Base-by-base conservation (phyloP, 2,888 invertebrate species). In the Oligia fasciuncula region DNA sequence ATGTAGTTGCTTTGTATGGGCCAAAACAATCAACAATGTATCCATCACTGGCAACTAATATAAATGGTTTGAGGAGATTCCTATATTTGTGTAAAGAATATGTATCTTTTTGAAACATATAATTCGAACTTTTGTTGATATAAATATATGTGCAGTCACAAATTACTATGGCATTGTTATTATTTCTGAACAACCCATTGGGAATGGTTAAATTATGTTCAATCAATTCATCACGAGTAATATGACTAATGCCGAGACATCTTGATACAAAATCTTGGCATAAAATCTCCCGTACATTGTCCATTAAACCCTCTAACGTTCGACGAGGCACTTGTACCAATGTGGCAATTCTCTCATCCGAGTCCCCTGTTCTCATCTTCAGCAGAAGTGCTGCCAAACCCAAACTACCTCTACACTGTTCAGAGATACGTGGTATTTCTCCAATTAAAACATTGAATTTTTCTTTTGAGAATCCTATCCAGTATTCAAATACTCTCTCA, bases 401-500 rank as follows among this genome's bases (percentile, higher is more conserved):
- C 29, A 68, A 49, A 49, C 29, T 68, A 29, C 68, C 68, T 68
- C 29, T 68, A 19, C 5, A 4, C 19, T 29, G 19, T 49, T 68
- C 49, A 68, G 29, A 49, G 35, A 70, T 9, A 8, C 46, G 54
- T 8, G 35, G 35, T 54, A 54, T 8, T 54, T 35, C 23, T 23
- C 4, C 0, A 40, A 70, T 14, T 70, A 23, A 54, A 23, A 14
- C 6, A 40, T 40, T 35, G 35, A 54, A 54, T 35, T 60, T 43
- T 11, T 72, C 43, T 60, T 72, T 72, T 72, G 17, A 29, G 0
- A 19, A 19, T 19, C 71, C 71, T 60, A 72, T 29, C 71, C 43
- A 72, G 43, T 73, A 62, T 62, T 62, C 19, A 29, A 46, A 63
- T 23, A 72, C 19, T 43, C 43, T 19, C 13, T 72, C 72, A 46